Conservation (phyloP, 2,888 invertebrate genomes). For the Melieria crassipennis region DNA sequence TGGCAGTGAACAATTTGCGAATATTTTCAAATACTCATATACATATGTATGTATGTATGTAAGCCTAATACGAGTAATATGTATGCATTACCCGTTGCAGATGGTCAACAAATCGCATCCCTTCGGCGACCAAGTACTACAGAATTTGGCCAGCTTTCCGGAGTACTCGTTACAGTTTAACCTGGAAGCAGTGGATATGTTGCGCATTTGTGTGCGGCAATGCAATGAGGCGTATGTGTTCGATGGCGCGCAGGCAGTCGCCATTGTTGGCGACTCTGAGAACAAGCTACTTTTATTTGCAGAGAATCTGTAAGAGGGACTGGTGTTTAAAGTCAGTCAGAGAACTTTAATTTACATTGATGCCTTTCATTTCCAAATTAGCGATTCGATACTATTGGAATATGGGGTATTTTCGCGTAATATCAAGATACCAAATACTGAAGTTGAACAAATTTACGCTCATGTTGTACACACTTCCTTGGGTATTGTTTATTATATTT, state of each 20-base stretch:
- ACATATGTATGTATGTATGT: not conserved
- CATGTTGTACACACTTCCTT: conserved; percentile 71
- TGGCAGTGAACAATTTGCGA: too few relatives aligned
- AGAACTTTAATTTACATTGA: not conserved
- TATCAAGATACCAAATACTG: conserved; percentile 64
- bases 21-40: not conserved
- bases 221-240: conserved; percentile 67
- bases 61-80: not conserved
- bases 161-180: conserved; percentile 69
- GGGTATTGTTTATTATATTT: conserved; percentile 67
- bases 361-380: not conserved
- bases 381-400: conserved; percentile 65
- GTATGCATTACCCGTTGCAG: conserved; percentile 61
- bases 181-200: conserved; percentile 54
- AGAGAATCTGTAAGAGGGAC: conserved; percentile 68
- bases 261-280: conserved; percentile 74
- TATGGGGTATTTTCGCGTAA: conserved; percentile 66
- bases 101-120: conserved; percentile 79
- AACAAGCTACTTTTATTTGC: conserved; percentile 71
- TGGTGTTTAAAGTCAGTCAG: not conserved
- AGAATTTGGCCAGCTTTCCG: conserved; percentile 73
- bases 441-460: conserved; percentile 67
- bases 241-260: conserved; percentile 61
- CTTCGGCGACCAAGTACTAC: conserved; percentile 74
- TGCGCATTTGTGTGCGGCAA: conserved; percentile 63